Evolutionary conservation across 2,113 vertebrate species (phyloP).

Genomic region (Acanthisitta chloris): DNA sequence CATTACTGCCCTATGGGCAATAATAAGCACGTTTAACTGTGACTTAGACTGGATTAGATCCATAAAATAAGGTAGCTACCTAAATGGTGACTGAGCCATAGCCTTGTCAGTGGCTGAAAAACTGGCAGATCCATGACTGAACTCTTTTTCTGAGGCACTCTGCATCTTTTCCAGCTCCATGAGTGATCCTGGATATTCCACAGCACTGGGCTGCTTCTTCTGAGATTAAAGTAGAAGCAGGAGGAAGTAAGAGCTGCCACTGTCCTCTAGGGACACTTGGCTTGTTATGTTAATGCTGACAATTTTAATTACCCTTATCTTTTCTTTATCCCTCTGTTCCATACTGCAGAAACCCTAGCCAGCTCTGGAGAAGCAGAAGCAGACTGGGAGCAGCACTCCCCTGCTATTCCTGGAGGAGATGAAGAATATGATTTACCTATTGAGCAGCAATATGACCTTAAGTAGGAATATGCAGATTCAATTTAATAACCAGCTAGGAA

Average conservation of each 20-base stretch:
- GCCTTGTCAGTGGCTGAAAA: background rate
- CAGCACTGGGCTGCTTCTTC: background rate
- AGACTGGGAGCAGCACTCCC: background rate
- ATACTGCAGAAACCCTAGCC: background rate
- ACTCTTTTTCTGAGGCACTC: background rate
- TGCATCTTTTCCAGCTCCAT: background rate
- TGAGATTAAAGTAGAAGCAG: background rate
- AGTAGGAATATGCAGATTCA: conserved; percentile 11
- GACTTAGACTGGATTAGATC: background rate
- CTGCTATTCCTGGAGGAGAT: background rate
- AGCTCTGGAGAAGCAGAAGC: background rate
- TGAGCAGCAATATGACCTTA: background rate
- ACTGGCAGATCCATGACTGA: background rate
- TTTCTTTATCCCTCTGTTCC: background rate
- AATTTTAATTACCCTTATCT: background rate
- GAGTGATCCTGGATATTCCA: background rate
- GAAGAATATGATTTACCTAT: background rate
- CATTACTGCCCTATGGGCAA: too few species aligned
- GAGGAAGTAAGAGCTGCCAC: background rate
- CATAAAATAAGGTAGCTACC: background rate
- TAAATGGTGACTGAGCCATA: background rate
- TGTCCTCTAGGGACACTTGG: background rate
- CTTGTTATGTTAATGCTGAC: background rate
- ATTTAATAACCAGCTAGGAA: conserved; percentile 31
- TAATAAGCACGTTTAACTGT: background rate